Evolutionary conservation across 30 jellyfish, hydroid and myxozoan genomes (phyloP), one percentile per base, ranked within the genome.

Genomic region (Hydractinia echinata): DNA sequence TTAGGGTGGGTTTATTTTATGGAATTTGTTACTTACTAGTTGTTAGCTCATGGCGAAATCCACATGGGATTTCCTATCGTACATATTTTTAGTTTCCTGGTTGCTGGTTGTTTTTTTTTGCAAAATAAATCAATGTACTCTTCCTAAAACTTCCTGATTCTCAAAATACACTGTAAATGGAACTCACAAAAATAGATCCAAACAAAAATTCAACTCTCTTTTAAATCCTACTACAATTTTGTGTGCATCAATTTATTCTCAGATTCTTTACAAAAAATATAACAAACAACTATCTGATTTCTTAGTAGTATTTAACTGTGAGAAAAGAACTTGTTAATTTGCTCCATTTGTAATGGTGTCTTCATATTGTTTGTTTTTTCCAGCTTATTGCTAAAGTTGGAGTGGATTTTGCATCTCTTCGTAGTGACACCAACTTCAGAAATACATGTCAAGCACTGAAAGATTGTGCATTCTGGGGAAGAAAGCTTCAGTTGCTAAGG

Each of bases 381-480:
- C 49, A 92, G 98, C 85, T 83, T 6, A 89, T 89, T 61, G 96
- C 96, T 0, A 69, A 88, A 88, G 80, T 93, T 67, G 99, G 96
- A 14, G 89, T 87, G 4, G 95, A 85, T 61, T 93, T 68, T 60
- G 94, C 95, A 4, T 89, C 90, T 7, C 87, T 93, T 6, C 79
- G 55, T 18, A 61, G 82, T 76, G 85, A 93, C 83, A 48, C 50
- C 13, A 16, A 76, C 51, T 87, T 81, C 7, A 81, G 84, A 18
- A 66, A 73, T 10, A 54, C 39, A 14, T 93, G 83, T 72, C 86
- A 83, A 54, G 80, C 67, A 14, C 76, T 84, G 13, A 89, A 82
- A 66, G 89, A 87, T 21, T 77, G 95, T 60, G 95, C 95, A 4
- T 73, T 81, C 67, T 93, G 99, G 99, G 99, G 99, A 20, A 79